Conservation (phyloP, 2,888 invertebrate species). For the Drosophila peninsularis region DNA sequence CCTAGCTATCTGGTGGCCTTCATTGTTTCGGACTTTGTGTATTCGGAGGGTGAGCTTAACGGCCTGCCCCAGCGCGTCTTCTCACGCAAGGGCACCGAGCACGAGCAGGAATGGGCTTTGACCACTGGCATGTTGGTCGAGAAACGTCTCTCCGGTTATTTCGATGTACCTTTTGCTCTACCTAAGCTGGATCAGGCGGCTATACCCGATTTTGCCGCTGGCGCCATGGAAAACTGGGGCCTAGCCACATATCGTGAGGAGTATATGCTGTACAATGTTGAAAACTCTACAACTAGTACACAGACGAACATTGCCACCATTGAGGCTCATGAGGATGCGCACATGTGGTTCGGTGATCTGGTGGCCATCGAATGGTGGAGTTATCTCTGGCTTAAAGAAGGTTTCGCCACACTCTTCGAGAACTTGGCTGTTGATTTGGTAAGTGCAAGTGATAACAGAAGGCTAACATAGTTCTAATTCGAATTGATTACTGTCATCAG, state of each 20-base stretch:
- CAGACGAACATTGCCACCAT: slow-evolving; percentile 85
- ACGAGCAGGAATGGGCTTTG: slow-evolving; percentile 88
- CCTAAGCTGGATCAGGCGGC: slow-evolving; percentile 95
- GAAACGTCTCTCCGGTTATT: slow-evolving; percentile 89
- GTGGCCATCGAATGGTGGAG: slow-evolving; percentile 90
- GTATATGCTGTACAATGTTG: slow-evolving; percentile 77
- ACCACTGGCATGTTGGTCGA: slow-evolving; percentile 90
- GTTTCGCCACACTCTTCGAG: slow-evolving; percentile 85
- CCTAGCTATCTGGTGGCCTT: slow-evolving; percentile 93
- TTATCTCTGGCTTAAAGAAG: slow-evolving; percentile 90
- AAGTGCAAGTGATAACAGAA: neutral
- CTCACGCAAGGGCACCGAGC: slow-evolving; percentile 77
- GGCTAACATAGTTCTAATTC: neutral
- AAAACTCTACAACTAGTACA: slow-evolving; percentile 74
- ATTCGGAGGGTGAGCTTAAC: slow-evolving; percentile 65
- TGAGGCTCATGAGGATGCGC: slow-evolving; percentile 87
- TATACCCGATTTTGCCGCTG: slow-evolving; percentile 92
- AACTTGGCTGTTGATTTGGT: slow-evolving; percentile 77
- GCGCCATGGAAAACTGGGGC: slow-evolving; percentile 98
- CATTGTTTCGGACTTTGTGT: slow-evolving; percentile 87
- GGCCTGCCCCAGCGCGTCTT: slow-evolving; percentile 76
- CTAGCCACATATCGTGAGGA: slow-evolving; percentile 87
- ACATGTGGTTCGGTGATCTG: slow-evolving; percentile 93
- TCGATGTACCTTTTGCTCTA: slow-evolving; percentile 90
- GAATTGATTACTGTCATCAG: slow-evolving; percentile 78